Percentiles rank a stretch among this genome's conserved stretches.
Evolutionary conservation across 2,888 invertebrate genomes (phyloP).

Genomic region (Antitype chi): DNA sequence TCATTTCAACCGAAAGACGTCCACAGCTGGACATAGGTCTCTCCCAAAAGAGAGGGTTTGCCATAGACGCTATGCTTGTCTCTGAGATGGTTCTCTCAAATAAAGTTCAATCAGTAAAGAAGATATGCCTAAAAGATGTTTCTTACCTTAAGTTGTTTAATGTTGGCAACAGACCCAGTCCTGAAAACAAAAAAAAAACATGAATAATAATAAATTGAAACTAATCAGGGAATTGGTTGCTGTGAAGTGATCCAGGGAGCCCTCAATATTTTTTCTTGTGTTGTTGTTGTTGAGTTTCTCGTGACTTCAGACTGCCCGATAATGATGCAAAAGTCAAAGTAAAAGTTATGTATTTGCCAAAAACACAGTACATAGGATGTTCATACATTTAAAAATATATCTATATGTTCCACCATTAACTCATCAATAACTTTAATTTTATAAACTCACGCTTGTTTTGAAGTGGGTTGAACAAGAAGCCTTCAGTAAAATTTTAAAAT

Average conservation of each 20-base stretch:
- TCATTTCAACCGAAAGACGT: no score
- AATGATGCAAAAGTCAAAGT: neutral
- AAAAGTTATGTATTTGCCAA: no score
- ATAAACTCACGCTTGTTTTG: neutral
- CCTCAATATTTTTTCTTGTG: neutral
- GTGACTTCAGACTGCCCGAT: neutral
- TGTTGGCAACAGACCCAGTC: slow-evolving; percentile 96
- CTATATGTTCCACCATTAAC: neutral
- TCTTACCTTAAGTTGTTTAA: slow-evolving; percentile 96
- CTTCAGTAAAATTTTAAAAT: neutral
- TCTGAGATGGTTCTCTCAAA: no score
- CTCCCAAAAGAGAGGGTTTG: no score
- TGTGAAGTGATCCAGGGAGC: neutral
- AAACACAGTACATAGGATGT: no score
- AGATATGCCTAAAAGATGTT: neutral
- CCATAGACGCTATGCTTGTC: no score
- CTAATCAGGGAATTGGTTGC: neutral
- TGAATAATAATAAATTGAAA: neutral
- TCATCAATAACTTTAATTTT: neutral
- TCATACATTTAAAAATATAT: neutral
- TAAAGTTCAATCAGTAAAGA: no score
- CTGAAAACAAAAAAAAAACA: slow-evolving; percentile 88
- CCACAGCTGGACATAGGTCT: no score
- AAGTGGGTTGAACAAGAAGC: neutral
- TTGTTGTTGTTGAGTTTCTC: neutral